Evolutionary conservation across 2,113 vertebrate genomes (phyloP), one percentile per base, ranked within the genome.

Genomic region (Ptilorrhoa leucosticta): DNA sequence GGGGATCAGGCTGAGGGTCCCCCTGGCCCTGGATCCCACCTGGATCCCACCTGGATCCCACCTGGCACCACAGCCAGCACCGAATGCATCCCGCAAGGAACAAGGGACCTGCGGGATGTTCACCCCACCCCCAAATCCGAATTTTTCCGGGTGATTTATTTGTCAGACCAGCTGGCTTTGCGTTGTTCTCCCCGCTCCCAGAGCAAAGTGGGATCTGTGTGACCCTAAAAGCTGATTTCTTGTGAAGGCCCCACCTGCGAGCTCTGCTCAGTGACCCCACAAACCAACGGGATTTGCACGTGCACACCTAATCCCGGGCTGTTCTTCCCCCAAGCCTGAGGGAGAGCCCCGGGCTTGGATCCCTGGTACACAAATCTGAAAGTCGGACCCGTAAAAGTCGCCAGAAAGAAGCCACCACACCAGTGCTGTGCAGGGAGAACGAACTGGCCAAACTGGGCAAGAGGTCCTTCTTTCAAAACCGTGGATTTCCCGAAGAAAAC

Each of bases 11-110:
- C 30, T 66, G 63, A 31, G 71, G 39, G 45, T 40, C 21, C 60
- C 13, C 17, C 42, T 21, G 19, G 44, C 20, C 12, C 30, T 3
- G 11, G 44, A 31, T 33, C 3, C 0, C n/a, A 2, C 33, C 63
- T 53, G 19, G 23, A 33, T n/a, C 3, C 0, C 33, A 2, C 39
- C 65, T 31, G 7, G 0, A 45, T 56, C 39, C 1, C 35, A 3
- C 22, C 61, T 44, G 15, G 0, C n/a, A n/a, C n/a, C 8, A 15
- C 4, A 30, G 10, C 33, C 64, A 65, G 30, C 45, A 6, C 31
- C 1, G 42, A 64, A 28, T 6, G 8, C 3, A 1, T n/a, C 60
- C n/a, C 37, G 33, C 18, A 3, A 10, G 33, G 28, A 45, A 45
- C 3, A 4, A 65, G 37, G 51, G 37, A 44, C 20, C n/a, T 13